Percentiles rank a stretch among this genome's conserved stretches.
These are phyloP conservation scores for Champsocephalus esox DNA, from an alignment of 2,797 vertebrate species.

Conservation along the genomic window DNA sequence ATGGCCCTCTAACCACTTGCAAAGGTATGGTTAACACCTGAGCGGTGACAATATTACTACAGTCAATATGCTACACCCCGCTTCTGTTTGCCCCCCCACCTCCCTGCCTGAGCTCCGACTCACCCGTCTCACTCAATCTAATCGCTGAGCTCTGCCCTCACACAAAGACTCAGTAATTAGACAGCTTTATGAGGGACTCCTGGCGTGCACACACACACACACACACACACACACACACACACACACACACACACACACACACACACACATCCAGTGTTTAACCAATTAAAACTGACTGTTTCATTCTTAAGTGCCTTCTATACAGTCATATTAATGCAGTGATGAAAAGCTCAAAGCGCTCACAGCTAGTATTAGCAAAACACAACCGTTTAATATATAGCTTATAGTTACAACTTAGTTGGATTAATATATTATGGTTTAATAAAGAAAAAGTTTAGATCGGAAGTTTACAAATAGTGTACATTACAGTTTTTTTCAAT, in stretches of 20 bases:
- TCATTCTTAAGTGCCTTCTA: conserved; percentile 12
- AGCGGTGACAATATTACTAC: neutral
- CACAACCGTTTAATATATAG: neutral
- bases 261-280: conserved; percentile 8
- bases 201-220: conserved; percentile 11
- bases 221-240: conserved; percentile 9
- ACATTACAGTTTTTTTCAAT: too few species aligned
- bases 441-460: too few species aligned
- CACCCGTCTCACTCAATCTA: conserved; percentile 29
- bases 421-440: too few species aligned
- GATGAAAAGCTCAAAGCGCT: too few species aligned
- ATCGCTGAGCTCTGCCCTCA: conserved; percentile 49
- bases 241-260: conserved; percentile 10
- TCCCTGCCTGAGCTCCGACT: conserved; percentile 12
- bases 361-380: neutral
- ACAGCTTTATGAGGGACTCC: conserved; percentile 46
- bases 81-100: conserved; percentile 24
- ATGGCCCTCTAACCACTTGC: neutral
- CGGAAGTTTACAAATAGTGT: too few species aligned
- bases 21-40: conserved; percentile 1
- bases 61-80: conserved; percentile 11
- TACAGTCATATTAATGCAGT: conserved; percentile 7
- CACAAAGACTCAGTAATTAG: conserved; percentile 63
- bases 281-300: neutral
- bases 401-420: too few species aligned